Evolutionary conservation across 1,140 invertebrate species (phyloP).

Genomic region (Proales similis): DNA sequence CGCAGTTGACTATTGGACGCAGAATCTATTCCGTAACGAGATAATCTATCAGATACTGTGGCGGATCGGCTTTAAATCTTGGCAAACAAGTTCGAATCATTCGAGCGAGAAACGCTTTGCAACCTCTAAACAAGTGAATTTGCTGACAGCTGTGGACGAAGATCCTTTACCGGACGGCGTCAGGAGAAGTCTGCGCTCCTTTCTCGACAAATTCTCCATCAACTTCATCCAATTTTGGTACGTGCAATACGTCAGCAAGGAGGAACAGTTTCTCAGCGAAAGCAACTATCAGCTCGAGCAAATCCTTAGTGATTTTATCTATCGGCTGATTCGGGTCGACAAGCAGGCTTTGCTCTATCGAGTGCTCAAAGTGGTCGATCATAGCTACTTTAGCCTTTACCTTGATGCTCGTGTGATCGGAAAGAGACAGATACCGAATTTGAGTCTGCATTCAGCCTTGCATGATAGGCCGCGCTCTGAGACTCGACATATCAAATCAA

Average conservation of each 20-base stretch:
- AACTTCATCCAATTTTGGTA: conserved; percentile 26
- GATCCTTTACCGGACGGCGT: too few relatives aligned
- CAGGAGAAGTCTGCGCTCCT: too few relatives aligned
- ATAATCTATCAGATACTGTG: too few relatives aligned
- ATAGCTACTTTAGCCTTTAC: conserved; percentile 2
- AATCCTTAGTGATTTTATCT: conserved; percentile 12
- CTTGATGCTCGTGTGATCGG: neutral
- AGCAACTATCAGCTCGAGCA: neutral
- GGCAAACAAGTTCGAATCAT: too few relatives aligned
- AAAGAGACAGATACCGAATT: neutral
- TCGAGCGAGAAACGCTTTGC: too few relatives aligned
- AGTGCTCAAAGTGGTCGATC: neutral
- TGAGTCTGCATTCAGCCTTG: conserved; percentile 11
- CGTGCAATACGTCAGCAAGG: conserved; percentile 1
- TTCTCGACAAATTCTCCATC: neutral
- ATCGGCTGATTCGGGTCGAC: conserved; percentile 5
- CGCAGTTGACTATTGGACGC: too few relatives aligned
- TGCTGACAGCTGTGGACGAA: too few relatives aligned
- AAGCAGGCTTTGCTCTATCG: conserved; percentile 10
- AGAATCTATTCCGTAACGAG: too few relatives aligned
- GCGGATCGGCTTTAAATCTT: too few relatives aligned
- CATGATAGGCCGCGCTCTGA: conserved; percentile 4
- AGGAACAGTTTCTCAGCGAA: conserved; percentile 8
- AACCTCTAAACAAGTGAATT: too few relatives aligned
- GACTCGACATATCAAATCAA: conserved; percentile 11